A percentile compares a stretch with the other conserved stretches of the same genome.
These are phyloP conservation scores for Subanguina moxae DNA, from an alignment of 1,140 invertebrate species.

Conservation along the genomic window DNA sequence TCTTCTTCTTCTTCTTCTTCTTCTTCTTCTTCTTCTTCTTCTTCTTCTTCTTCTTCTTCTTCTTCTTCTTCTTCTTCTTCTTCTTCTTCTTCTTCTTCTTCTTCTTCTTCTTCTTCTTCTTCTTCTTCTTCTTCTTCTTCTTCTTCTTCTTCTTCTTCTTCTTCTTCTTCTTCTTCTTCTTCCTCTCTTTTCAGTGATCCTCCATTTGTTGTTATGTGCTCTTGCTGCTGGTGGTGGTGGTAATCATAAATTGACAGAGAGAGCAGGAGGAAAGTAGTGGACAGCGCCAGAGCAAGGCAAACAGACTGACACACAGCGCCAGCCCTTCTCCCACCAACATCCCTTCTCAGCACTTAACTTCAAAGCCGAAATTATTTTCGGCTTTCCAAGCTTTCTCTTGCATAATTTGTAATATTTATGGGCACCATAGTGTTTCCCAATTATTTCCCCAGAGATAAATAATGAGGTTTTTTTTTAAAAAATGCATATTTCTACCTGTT, in stretches of 20 bases:
- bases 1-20: background rate
- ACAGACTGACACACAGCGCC: background rate
- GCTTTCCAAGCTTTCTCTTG: background rate
- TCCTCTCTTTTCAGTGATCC: background rate
- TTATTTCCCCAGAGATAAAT: too few species aligned
- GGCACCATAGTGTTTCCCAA: background rate
- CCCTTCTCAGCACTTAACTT: background rate
- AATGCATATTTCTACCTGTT: too few species aligned
- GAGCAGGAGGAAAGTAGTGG: background rate
- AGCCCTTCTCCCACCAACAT: background rate
- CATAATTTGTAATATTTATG: background rate
- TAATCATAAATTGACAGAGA: slow-evolving; percentile 10
- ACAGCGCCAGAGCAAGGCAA: background rate
- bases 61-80: background rate
- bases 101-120: background rate
- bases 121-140: background rate
- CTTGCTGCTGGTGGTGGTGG: background rate
- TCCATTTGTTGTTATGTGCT: background rate
- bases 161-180: background rate
- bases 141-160: background rate
- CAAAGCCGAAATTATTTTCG: background rate
- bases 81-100: slow-evolving; percentile 1
- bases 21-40: background rate
- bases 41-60: background rate
- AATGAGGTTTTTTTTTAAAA: too few species aligned